Base-by-base conservation (phyloP, 2,797 vertebrate genomes). In the Brachyrhaphis roseni region DNA sequence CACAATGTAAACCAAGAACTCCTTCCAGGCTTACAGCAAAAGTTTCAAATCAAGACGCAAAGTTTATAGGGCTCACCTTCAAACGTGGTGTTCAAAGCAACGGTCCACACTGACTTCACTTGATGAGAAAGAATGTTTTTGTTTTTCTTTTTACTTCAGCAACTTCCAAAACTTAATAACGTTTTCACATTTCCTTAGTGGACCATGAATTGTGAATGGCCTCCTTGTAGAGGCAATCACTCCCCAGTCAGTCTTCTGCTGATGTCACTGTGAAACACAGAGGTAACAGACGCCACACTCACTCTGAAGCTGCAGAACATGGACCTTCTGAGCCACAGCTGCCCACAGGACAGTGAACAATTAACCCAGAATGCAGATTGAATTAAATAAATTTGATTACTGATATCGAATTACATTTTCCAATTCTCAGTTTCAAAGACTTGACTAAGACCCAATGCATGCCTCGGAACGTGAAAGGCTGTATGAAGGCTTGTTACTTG, bases 351-450 rank as follows among this genome's bases (percentile, higher is more conserved):
- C 31, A 15, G 28, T 59, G 43, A 26, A 62, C 74, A 75, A 41
- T 45, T 62, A 57, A 62, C 74, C 74, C 74, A 62, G 53, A 75
- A 59, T 18, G 34, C 26, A 59, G 26, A 75, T 62, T n/a, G n/a
- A 59, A 62, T 75, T 62, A 45, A 45, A 59, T 5, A 4, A 20
- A 75, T n/a, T 57, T n/a, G 39, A 75, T 59, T 16, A 45, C 15
- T 1, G 18, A 10, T 16, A 8, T 43, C 8, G 1, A 75, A 28
- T 57, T 41, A 59, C 74, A 75, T 75, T 59, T 75, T 31, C n/a
- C 16, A 75, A 62, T 28, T 75, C 8, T 57, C 41, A 10, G 41
- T 43, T 75, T 59, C 28, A 43, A 62, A 75, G 12, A 59, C 26
- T 59, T 43, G 26, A 45, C 43, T 57, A 31, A 62, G n/a, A 43